Evolutionary conservation across 2,113 vertebrate genomes (phyloP).

Genomic region (Brachyistius frenatus): DNA sequence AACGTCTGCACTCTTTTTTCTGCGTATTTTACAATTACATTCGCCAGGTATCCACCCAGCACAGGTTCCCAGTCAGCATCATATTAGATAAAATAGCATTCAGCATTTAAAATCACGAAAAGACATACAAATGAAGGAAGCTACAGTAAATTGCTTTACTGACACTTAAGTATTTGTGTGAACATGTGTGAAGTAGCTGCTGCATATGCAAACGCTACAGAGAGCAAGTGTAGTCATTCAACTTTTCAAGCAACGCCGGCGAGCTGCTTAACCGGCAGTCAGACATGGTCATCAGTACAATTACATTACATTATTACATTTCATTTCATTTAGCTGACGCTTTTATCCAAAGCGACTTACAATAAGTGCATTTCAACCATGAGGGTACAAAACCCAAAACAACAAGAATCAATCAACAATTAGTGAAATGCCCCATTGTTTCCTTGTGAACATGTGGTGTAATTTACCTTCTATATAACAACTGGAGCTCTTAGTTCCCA

Average conservation of each 20-base stretch:
- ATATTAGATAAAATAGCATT: not conserved
- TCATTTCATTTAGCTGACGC: too few relatives aligned
- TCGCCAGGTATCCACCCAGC: too few relatives aligned
- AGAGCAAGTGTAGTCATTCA: constrained; percentile 55
- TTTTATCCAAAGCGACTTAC: too few relatives aligned
- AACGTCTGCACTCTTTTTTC: not conserved
- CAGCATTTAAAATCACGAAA: not conserved
- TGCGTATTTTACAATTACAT: too few relatives aligned
- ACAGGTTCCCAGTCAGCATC: too few relatives aligned
- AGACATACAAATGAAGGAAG: not conserved
- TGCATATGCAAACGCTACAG: constrained; percentile 42
- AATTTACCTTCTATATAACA: constrained; percentile 61
- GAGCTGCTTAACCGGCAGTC: constrained; percentile 23
- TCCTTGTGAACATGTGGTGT: constrained; percentile 36
- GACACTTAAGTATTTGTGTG: not conserved
- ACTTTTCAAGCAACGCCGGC: constrained; percentile 23
- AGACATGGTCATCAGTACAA: constrained; percentile 61
- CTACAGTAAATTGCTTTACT: not conserved
- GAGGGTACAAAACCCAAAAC: too few relatives aligned
- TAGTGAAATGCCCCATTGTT: constrained; percentile 64
- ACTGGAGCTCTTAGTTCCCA: constrained; percentile 59
- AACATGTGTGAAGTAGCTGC: not conserved
- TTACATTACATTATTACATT: not conserved
- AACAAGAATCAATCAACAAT: constrained; percentile 14
- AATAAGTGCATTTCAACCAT: too few relatives aligned